Conservation (phyloP, 2,888 invertebrate species). For the Meganola albula region DNA sequence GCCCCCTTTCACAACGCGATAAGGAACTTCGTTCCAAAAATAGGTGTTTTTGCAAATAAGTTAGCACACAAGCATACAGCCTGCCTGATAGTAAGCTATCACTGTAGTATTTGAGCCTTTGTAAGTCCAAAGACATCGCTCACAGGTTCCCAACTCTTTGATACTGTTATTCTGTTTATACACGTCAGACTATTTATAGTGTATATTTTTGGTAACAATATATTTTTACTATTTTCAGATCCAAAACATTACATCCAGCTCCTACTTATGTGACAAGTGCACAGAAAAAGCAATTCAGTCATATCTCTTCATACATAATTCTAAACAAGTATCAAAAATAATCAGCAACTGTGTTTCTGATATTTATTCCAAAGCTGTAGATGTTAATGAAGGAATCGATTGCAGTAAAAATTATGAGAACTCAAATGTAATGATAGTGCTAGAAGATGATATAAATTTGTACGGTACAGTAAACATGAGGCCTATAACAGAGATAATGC, state of each 20-base stretch:
- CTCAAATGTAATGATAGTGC: conserved; percentile 42
- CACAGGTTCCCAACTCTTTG: no score
- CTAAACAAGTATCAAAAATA: conserved; percentile 37
- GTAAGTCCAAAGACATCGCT: no score
- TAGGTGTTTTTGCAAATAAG: no score
- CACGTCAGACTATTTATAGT: no score
- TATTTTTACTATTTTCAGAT: conserved; percentile 38
- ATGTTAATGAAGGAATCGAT: conserved; percentile 34
- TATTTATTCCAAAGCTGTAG: conserved; percentile 39
- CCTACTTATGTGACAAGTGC: conserved; percentile 37
- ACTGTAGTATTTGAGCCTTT: no score
- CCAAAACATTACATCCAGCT: conserved; percentile 33
- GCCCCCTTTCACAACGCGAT: no score
- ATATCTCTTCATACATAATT: conserved; percentile 44
- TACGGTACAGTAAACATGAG: conserved; percentile 29
- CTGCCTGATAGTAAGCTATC: no score
- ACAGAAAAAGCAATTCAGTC: conserved; percentile 41
- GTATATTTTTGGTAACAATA: no score
- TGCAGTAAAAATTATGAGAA: conserved; percentile 21
- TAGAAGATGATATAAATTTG: conserved; percentile 38
- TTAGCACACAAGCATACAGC: no score
- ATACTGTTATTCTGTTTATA: no score
- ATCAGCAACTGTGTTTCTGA: conserved; percentile 38
- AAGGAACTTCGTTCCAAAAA: no score
- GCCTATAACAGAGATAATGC: conserved; percentile 26